Base-by-base conservation (phyloP, 2,797 vertebrate species). In the Zalophus californianus region DNA sequence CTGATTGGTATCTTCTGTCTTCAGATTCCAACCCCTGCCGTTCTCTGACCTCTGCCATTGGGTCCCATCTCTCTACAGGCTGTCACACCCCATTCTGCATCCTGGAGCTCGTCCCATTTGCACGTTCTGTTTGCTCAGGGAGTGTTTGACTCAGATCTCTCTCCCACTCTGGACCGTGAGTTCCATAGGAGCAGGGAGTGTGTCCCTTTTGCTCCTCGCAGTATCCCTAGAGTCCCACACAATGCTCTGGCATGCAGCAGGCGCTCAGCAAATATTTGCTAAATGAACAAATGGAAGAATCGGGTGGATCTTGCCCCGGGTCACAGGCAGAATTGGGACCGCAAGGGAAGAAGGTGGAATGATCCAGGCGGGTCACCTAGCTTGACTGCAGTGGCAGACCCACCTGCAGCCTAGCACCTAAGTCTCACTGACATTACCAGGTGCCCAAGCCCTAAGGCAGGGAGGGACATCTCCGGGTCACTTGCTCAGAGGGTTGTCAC, bases 341-440 rank as follows among this genome's bases (percentile, higher is more conserved):
- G 58, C 8, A 5, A 0, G 8, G 25, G 4, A 25, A 60, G 29
- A 60, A 83, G 68, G 14, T 3, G 2, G 44, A 11, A 27, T 11
- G 23, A 29, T 66, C 75, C 48, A 64, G 52, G 25, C 10, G 54
- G n/a, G 41, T 52, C 54, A 1, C 13, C 29, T 21, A 1, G 38
- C 25, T 79, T 38, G 54, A 4, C 38, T 12, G 32, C 50, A 56
- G 54, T 18, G 25, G 7, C 13, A 18, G 41, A 13, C 0, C 6
- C 27, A 25, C 68, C 77, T 41, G 41, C 6, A 11, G 64, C 15
- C 5, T 10, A 10, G 2, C 25, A 18, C 9, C 29, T 27, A 44
- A 1, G 2, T 62, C 4, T 1, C 5, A 5, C 0, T 2, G 0
- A 35, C 58, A 5, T 4, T 35, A 23, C 14, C 13, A 11, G 56